Evolutionary conservation across 2,888 invertebrate genomes (phyloP), one percentile per base, ranked within the genome.

Genomic region (Alsophila aescularia): DNA sequence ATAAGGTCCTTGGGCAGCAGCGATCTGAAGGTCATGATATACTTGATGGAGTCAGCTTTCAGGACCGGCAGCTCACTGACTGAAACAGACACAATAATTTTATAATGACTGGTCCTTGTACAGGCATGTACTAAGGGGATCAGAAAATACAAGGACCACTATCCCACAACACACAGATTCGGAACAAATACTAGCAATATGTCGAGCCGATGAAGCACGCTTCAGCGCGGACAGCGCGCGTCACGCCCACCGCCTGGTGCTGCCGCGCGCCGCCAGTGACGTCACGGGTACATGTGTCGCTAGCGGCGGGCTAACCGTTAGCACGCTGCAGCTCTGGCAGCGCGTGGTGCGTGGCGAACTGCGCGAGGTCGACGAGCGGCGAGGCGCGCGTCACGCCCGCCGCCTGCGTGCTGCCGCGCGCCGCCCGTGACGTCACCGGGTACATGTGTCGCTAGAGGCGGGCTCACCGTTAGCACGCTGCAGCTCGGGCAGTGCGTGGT

Each of bases 11-110:
- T 93, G 0, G 98, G 96, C 59, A 99, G 92, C 69, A 99, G 94
- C 52, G 96, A 96, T 54, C 99, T 94, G 88, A 99, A 99, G 5
- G 97, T 97, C 95, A 99, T 98, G 8, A 99, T 87, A 79, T 98
- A 99, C 81, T 99, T 99, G 48, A 99, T 95, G 2, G 98, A 96
- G 81, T 99, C 99, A 0, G 99, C 98, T 82, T 98, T 98, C 24
- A 99, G 86, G 0, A 99, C 98, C 0, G 98, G 98, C 57, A 96
- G 87, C 67, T 96, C 95, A 74, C 96, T 96, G 7, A 98, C 98
- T 98, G 89, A 60, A 52, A 52, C 16, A 41, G 5, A 16, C 13
- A 7, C 0, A 32, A 32, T 6, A 12, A 3, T 32, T 29, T n/a
- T 2, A n/a, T 29, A 29, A 29, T 8, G 24, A 24, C 18, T 18